Percentiles rank a stretch among this genome's conserved stretches.
phyloP scores from a whole-genome alignment of 2,888 invertebrate genomes.

The Eugnorisma glareosa region DNA sequence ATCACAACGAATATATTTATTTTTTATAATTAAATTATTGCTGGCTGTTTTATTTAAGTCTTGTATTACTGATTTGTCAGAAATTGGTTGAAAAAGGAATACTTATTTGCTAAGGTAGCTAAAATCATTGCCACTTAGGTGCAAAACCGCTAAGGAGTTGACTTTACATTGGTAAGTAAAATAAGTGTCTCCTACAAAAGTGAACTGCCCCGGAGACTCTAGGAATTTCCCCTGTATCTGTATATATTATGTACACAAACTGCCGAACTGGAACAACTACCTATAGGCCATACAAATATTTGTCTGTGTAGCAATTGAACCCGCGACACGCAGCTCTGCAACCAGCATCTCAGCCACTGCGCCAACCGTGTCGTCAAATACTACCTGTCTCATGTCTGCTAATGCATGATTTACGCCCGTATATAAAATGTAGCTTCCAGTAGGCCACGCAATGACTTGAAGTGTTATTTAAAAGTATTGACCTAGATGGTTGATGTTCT shows the following conservation, averaged over 20 bases:
- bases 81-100: not conserved
- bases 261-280: not conserved
- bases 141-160: too few species aligned
- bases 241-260: too few species aligned
- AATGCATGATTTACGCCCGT: not conserved
- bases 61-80: not conserved
- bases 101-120: not conserved
- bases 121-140: not conserved
- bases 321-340: not conserved
- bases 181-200: not conserved
- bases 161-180: not conserved
- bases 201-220: not conserved
- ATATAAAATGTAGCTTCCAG: conserved; percentile 18
- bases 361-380: not conserved
- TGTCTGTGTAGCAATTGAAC: not conserved
- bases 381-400: not conserved
- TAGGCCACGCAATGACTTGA: conserved; percentile 33
- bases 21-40: not conserved
- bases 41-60: not conserved
- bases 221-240: not conserved
- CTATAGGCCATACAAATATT: not conserved
- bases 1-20: not conserved
- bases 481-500: conserved; percentile 48
- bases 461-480: conserved; percentile 28
- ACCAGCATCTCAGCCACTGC: not conserved